Evolutionary conservation across 2,113 vertebrate species (phyloP).

Genomic region (Sinocyclocheilus rhinocerous): DNA sequence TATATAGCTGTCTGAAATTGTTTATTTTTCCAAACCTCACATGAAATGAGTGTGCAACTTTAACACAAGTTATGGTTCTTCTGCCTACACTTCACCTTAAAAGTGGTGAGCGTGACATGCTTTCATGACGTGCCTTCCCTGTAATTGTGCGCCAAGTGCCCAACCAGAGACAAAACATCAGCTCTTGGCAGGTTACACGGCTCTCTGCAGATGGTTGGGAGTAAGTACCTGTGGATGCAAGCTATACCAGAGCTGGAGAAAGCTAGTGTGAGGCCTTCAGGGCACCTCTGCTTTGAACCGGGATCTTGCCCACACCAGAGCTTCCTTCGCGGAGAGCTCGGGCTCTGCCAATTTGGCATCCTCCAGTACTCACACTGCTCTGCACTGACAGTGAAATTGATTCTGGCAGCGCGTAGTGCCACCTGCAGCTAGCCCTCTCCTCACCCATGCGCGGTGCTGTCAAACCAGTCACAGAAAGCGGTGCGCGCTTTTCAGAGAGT

Average conservation of each 20-base stretch:
- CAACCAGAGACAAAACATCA: constrained; percentile 23
- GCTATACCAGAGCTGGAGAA: not conserved
- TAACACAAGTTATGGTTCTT: constrained; percentile 6
- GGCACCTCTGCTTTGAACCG: constrained; percentile 21
- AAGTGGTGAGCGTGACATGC: constrained; percentile 22
- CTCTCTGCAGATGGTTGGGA: constrained; percentile 23
- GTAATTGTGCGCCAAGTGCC: not conserved
- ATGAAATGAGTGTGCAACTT: not conserved
- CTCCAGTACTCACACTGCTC: constrained; percentile 13
- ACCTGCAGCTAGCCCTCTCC: constrained; percentile 39
- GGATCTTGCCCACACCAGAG: not conserved
- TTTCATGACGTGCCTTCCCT: constrained; percentile 29
- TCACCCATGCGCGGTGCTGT: constrained; percentile 24
- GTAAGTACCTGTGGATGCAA: constrained; percentile 17
- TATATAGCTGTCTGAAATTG: constrained; percentile 10
- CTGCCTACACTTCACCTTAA: constrained; percentile 7
- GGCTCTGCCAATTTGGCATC: constrained; percentile 49
- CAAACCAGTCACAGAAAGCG: constrained; percentile 13
- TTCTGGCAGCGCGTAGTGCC: constrained; percentile 27
- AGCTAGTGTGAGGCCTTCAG: not conserved
- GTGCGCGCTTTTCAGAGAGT: constrained; percentile 8
- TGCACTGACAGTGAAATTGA: constrained; percentile 33
- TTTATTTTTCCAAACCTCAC: constrained; percentile 38
- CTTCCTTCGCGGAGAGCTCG: constrained; percentile 27
- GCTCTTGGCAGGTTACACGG: constrained; percentile 13